phyloP scores from a whole-genome alignment of 2,113 vertebrate species.

The Grammomys surdaster region DNA sequence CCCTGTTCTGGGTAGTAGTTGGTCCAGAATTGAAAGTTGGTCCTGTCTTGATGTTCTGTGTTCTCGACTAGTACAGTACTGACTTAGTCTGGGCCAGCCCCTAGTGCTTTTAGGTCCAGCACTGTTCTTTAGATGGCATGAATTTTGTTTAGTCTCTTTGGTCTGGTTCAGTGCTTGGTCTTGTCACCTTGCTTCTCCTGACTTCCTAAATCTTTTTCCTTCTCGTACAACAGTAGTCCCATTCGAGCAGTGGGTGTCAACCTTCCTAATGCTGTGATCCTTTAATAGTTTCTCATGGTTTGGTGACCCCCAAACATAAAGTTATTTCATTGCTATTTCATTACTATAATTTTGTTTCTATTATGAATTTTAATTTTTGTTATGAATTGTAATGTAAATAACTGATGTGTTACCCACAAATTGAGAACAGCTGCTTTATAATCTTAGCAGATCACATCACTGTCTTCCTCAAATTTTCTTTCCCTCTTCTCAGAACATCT shows the following conservation, averaged over 20 bases:
- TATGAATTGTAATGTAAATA: background rate
- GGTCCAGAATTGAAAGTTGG: background rate
- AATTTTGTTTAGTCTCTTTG: background rate
- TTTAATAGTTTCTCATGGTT: background rate
- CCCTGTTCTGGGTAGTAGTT: background rate
- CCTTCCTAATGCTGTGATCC: background rate
- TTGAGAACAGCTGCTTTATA: background rate
- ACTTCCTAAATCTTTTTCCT: background rate
- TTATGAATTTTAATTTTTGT: background rate
- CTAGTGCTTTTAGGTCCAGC: background rate
- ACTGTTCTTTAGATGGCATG: background rate
- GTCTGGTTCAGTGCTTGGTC: background rate
- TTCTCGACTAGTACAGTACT: background rate
- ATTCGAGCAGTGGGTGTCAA: background rate
- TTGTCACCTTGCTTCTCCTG: background rate
- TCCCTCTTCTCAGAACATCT: background rate
- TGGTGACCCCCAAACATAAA: background rate
- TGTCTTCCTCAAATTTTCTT: background rate
- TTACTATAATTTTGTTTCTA: background rate
- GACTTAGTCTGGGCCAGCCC: background rate
- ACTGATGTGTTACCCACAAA: background rate
- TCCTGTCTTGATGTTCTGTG: background rate
- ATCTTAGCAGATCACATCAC: background rate
- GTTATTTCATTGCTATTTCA: background rate
- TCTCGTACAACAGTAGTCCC: background rate